These are phyloP conservation scores for Equus przewalskii DNA, from an alignment of 2,113 vertebrate species.

Conservation along the genomic window DNA sequence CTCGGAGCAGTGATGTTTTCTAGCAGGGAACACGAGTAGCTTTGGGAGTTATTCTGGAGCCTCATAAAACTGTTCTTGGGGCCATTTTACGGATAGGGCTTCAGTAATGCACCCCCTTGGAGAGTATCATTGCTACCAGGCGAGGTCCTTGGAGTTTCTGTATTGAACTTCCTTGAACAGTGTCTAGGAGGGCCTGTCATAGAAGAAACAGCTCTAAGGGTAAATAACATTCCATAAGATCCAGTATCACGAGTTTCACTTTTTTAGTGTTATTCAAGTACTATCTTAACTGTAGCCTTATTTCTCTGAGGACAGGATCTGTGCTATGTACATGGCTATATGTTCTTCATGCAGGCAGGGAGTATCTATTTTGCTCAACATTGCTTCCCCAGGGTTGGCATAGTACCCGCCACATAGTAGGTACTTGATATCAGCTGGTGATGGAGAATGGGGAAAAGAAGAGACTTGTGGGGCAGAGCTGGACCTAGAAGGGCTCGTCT, in stretches of 20 bases:
- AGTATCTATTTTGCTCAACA: not conserved
- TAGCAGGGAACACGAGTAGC: not conserved
- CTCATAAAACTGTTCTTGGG: constrained; percentile 9
- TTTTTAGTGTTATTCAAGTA: not conserved
- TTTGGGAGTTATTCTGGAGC: not conserved
- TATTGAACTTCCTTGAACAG: not conserved
- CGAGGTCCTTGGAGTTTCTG: not conserved
- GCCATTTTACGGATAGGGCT: not conserved
- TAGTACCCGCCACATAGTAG: not conserved
- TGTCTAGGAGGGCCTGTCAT: not conserved
- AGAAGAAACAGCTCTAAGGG: not conserved
- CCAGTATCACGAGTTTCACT: not conserved
- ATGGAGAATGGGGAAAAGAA: not conserved
- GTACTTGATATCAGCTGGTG: not conserved
- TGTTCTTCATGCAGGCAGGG: not conserved
- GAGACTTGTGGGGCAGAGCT: no score
- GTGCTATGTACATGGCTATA: not conserved
- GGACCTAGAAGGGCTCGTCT: not conserved
- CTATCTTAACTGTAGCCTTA: not conserved
- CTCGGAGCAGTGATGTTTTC: constrained; percentile 1
- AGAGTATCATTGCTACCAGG: not conserved
- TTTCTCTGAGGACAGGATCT: not conserved
- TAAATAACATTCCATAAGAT: not conserved
- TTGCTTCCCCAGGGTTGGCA: not conserved
- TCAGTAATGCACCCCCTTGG: not conserved